These are phyloP conservation scores for Hydropsyche tenuis DNA, from an alignment of 1,140 invertebrate species.

Conservation along the genomic window DNA sequence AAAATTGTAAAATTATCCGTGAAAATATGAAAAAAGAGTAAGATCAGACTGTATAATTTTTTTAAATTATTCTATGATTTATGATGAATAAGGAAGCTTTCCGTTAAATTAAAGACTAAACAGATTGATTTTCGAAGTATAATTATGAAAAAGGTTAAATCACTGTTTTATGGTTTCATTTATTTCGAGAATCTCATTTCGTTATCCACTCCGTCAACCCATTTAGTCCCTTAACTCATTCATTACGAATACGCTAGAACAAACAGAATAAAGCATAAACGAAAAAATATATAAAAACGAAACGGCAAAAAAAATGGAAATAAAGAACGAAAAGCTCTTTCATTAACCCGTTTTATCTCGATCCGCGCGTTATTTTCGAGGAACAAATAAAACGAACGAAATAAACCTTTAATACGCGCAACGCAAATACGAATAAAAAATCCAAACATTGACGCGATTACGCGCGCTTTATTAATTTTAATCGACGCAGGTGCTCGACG, in stretches of 20 bases:
- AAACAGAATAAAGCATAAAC: slow-evolving; percentile 29
- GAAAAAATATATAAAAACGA: slow-evolving; percentile 1
- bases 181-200: slow-evolving; percentile 15
- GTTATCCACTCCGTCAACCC: not conserved
- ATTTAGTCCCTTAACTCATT: not conserved
- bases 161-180: too few relatives aligned
- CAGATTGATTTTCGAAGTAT: not conserved
- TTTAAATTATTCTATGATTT: too few relatives aligned
- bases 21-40: slow-evolving; percentile 19
- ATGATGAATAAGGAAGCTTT: too few relatives aligned
- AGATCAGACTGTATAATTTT: too few relatives aligned
- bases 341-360: slow-evolving; percentile 27
- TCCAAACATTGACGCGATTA: not conserved
- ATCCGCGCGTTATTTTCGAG: slow-evolving; percentile 3
- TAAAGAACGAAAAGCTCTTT: slow-evolving; percentile 26
- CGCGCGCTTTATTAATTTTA: not conserved
- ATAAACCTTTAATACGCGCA: not conserved
- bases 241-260: slow-evolving; percentile 2
- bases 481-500: not conserved
- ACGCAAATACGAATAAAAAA: not conserved
- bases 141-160: too few relatives aligned
- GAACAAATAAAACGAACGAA: slow-evolving; percentile 24
- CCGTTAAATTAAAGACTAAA: too few relatives aligned
- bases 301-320: not conserved
- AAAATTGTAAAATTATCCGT: too few relatives aligned